These are phyloP conservation scores for Sebastes melanostomus DNA, from an alignment of 2,797 vertebrate species.

Conservation along the genomic window DNA sequence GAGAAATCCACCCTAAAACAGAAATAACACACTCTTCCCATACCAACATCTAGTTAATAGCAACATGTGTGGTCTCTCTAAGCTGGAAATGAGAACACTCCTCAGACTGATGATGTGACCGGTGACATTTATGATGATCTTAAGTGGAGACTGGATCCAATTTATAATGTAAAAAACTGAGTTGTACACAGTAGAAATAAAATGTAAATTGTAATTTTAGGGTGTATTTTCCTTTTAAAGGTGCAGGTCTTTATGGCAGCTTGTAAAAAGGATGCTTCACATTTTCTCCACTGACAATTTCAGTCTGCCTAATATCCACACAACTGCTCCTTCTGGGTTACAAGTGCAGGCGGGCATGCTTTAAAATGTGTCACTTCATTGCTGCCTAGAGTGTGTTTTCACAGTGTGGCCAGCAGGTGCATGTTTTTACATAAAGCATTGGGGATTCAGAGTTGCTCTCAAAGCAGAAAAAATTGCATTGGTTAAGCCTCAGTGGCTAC, in stretches of 20 bases:
- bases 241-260: slow-evolving; percentile 2
- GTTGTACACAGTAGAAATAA: too few relatives aligned
- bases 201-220: slow-evolving; percentile 9
- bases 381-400: neutral
- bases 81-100: neutral
- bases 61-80: too few relatives aligned
- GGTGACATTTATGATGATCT: neutral
- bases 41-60: too few relatives aligned
- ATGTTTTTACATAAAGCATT: neutral
- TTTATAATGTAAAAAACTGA: neutral
- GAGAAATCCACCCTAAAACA: slow-evolving; percentile 37
- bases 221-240: slow-evolving; percentile 28
- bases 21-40: neutral
- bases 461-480: neutral
- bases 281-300: slow-evolving; percentile 11
- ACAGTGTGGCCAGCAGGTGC: neutral
- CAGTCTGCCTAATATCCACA: neutral
- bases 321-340: neutral
- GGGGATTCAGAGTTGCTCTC: neutral
- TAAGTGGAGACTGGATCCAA: neutral
- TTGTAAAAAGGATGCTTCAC: neutral
- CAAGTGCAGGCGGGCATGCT: neutral
- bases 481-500: neutral
- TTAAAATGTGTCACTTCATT: neutral
- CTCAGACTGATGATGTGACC: neutral